Evolutionary conservation across 2,888 invertebrate genomes (phyloP).

Genomic region (Rhodophaea formosa): DNA sequence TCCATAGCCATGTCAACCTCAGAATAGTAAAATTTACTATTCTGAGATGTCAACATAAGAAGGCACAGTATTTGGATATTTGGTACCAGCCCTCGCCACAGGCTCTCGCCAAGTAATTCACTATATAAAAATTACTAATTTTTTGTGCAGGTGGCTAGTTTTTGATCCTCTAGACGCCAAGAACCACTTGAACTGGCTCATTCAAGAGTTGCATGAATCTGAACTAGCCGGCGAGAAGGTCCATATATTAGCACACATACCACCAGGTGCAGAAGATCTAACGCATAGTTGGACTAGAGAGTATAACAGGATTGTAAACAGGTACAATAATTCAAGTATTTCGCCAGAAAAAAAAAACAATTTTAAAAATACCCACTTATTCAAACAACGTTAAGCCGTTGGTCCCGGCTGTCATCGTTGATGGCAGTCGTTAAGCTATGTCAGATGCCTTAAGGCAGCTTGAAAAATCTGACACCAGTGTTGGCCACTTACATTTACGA

Average conservation of each 20-base stretch:
- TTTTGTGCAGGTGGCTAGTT: slow-evolving; percentile 87
- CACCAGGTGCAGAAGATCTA: slow-evolving; percentile 86
- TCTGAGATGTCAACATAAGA: too few relatives aligned
- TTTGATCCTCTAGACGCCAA: slow-evolving; percentile 86
- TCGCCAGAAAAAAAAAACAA: not conserved
- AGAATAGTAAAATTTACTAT: too few relatives aligned
- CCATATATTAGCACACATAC: slow-evolving; percentile 92
- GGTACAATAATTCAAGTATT: slow-evolving; percentile 56
- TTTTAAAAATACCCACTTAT: not conserved
- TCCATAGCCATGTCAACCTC: too few relatives aligned
- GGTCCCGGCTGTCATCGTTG: too few relatives aligned
- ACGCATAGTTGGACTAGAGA: slow-evolving; percentile 86
- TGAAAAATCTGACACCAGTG: too few relatives aligned
- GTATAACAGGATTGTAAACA: slow-evolving; percentile 84
- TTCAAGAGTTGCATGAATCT: slow-evolving; percentile 85
- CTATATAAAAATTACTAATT: slow-evolving; percentile 80
- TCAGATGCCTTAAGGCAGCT: too few relatives aligned
- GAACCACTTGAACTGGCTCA: slow-evolving; percentile 90
- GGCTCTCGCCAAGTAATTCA: too few relatives aligned
- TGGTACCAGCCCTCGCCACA: too few relatives aligned
- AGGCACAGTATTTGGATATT: too few relatives aligned
- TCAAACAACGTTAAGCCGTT: too few relatives aligned
- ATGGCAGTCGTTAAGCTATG: too few relatives aligned
- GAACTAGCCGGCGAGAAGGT: slow-evolving; percentile 88
- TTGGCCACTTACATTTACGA: too few relatives aligned